phyloP scores from a whole-genome alignment of 2,888 invertebrate species.

The Phasia obesa region DNA sequence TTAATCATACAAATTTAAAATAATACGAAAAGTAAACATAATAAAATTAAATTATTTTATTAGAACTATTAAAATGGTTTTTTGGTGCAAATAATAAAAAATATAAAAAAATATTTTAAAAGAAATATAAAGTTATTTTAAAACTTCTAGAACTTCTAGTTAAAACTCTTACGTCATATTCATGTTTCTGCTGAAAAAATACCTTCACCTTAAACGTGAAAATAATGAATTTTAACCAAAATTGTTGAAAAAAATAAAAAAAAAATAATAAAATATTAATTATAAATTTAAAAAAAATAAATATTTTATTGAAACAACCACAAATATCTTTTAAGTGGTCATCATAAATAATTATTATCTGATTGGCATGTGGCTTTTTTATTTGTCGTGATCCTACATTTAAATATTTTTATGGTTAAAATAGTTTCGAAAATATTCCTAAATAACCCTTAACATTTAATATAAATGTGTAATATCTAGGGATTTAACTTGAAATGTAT shows the following conservation, averaged over 20 bases:
- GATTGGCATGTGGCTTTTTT: slow-evolving; percentile 59
- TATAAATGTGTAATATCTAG: neutral
- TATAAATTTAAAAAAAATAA: neutral
- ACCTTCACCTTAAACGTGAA: neutral
- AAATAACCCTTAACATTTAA: slow-evolving; percentile 32
- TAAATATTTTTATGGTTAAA: slow-evolving; percentile 1
- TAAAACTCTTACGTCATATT: slow-evolving; percentile 56
- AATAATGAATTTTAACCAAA: neutral
- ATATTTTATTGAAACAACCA: slow-evolving; percentile 2
- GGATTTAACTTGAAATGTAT: neutral
- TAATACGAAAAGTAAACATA: slow-evolving; percentile 3
- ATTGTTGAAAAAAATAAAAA: neutral
- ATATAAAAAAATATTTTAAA: too few species aligned
- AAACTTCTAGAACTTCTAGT: slow-evolving; percentile 45
- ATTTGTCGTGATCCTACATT: neutral
- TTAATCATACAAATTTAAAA: neutral
- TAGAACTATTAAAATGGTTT: slow-evolving; percentile 3
- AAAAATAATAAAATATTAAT: neutral
- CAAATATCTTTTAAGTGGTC: slow-evolving; percentile 59
- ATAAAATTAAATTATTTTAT: slow-evolving; percentile 10
- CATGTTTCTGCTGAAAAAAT: neutral
- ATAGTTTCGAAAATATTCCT: neutral
- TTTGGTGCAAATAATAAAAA: slow-evolving; percentile 24
- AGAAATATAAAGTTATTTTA: neutral
- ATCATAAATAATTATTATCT: slow-evolving; percentile 67